These are phyloP conservation scores for Arctopsyche grandis DNA, from an alignment of 1,140 invertebrate species.

Conservation along the genomic window DNA sequence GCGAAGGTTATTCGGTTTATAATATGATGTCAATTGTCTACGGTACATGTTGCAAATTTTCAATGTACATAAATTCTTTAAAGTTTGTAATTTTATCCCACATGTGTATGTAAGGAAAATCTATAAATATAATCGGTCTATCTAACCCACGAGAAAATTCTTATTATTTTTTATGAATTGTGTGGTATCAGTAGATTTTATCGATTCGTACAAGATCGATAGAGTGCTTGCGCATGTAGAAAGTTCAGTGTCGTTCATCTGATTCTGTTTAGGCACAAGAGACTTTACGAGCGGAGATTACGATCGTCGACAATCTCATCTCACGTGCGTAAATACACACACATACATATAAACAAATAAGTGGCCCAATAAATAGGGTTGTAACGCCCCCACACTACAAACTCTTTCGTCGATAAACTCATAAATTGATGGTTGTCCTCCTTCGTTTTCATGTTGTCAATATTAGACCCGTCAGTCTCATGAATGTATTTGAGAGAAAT, in stretches of 20 bases:
- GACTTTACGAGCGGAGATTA: constrained; percentile 10
- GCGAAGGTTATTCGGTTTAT: too few relatives aligned
- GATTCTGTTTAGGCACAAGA: not conserved
- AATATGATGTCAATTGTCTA: too few relatives aligned
- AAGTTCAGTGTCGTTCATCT: not conserved
- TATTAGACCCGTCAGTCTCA: not conserved
- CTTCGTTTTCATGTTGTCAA: not conserved
- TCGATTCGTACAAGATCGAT: not conserved
- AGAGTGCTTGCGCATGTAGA: not conserved
- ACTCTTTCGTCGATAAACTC: constrained; percentile 23
- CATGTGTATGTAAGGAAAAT: too few relatives aligned
- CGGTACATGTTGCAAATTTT: too few relatives aligned
- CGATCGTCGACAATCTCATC: constrained; percentile 9
- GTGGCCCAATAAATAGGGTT: not conserved
- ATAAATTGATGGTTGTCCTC: constrained; percentile 15
- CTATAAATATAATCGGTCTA: too few relatives aligned
- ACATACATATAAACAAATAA: not conserved
- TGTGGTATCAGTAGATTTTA: not conserved
- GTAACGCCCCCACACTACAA: not conserved
- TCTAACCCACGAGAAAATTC: too few relatives aligned
- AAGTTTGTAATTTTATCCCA: too few relatives aligned
- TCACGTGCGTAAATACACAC: constrained; percentile 4
- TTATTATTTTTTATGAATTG: too few relatives aligned
- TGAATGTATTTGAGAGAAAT: too few relatives aligned
- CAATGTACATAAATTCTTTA: too few relatives aligned